Percentiles rank a stretch among this genome's conserved stretches.
Conservation (phyloP, 35 echinoderm and acorn worm genomes). For the Diadema setosum region DNA sequence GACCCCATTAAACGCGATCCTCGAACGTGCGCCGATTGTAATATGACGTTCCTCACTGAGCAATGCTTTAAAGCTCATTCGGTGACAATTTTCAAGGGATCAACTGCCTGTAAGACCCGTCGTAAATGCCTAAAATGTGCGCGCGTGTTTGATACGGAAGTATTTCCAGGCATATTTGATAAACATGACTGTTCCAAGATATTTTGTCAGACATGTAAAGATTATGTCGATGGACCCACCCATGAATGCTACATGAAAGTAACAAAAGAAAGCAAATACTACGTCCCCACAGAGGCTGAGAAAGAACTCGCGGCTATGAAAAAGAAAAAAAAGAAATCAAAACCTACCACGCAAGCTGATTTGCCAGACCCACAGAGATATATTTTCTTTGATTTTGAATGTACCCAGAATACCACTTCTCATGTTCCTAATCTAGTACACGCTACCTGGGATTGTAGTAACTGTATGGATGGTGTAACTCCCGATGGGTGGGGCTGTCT, state of each 20-base stretch:
- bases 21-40: not conserved
- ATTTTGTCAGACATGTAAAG: conserved; percentile 12
- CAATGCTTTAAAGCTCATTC: not conserved
- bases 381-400: conserved; percentile 36
- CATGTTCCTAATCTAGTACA: conserved; percentile 28
- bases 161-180: not conserved
- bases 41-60: not conserved
- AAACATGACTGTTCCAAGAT: not conserved
- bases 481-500: not conserved
- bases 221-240: not conserved
- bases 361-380: not conserved
- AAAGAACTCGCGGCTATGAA: not conserved
- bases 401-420: conserved; percentile 5
- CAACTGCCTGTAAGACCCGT: not conserved
- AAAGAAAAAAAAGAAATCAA: not conserved
- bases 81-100: not conserved
- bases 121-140: not conserved
- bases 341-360: not conserved
- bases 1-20: not conserved
- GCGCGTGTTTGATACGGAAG: not conserved
- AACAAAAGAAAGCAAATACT: not conserved
- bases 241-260: conserved; percentile 24
- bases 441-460: conserved; percentile 3
- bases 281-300: not conserved
- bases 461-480: not conserved